Conservation (phyloP, 92 coral and sea anemone species). For the Zoanthus sociatus region DNA sequence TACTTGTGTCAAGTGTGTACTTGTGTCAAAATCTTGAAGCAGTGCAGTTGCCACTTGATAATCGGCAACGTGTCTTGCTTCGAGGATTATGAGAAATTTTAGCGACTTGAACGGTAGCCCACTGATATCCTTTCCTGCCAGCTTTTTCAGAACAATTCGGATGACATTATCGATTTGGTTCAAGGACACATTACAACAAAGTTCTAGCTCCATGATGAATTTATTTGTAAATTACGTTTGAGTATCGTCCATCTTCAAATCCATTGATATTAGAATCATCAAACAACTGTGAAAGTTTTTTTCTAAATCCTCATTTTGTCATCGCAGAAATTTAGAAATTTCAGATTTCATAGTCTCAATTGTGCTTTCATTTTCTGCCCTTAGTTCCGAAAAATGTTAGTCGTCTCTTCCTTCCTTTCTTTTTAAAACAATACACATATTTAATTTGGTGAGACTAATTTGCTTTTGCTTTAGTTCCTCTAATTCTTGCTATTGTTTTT, state of each 20-base stretch:
- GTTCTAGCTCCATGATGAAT: slow-evolving; percentile 26
- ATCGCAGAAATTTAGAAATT: slow-evolving; percentile 17
- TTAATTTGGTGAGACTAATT: background rate
- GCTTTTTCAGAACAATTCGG: slow-evolving; percentile 23
- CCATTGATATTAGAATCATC: slow-evolving; percentile 19
- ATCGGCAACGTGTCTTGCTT: no score
- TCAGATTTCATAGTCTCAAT: slow-evolving; percentile 11
- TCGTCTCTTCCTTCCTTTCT: background rate
- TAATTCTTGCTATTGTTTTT: slow-evolving; percentile 1
- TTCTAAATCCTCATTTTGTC: slow-evolving; percentile 21
- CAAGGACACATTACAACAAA: slow-evolving; percentile 25
- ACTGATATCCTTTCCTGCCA: background rate
- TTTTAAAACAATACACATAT: background rate
- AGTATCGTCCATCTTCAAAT: slow-evolving; percentile 22
- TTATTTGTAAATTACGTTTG: background rate
- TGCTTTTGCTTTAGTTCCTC: slow-evolving; percentile 13
- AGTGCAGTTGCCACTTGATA: no score
- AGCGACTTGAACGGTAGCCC: background rate
- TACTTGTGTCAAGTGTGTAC: no score
- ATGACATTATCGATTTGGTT: slow-evolving; percentile 13
- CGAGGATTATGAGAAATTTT: no score
- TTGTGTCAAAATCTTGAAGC: no score
- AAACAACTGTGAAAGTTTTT: slow-evolving; percentile 1
- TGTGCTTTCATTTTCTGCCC: slow-evolving; percentile 15
- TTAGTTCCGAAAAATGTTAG: slow-evolving; percentile 9